These are phyloP conservation scores for Microtus pennsylvanicus DNA, from an alignment of 2,113 vertebrate genomes.

Conservation along the genomic window DNA sequence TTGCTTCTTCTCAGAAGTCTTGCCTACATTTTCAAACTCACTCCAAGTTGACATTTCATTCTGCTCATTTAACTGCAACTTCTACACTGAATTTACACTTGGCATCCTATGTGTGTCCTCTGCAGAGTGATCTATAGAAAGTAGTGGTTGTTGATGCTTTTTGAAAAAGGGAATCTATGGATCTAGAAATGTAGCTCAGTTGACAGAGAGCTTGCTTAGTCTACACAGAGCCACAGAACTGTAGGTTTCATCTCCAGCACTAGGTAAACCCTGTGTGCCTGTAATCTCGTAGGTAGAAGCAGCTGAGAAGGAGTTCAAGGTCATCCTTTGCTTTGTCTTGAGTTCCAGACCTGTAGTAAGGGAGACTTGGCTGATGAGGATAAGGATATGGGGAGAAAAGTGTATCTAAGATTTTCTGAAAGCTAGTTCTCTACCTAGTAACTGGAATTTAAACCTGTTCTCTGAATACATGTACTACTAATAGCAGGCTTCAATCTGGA, in stretches of 20 bases:
- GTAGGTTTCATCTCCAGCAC: background rate
- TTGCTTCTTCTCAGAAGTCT: background rate
- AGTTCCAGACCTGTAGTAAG: background rate
- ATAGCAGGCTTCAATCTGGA: background rate
- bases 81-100: background rate
- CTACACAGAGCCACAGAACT: background rate
- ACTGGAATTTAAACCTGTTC: background rate
- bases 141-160: background rate
- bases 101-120: background rate
- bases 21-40: constrained; percentile 2
- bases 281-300: background rate
- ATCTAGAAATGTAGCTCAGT: background rate
- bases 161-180: background rate
- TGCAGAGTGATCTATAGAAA: background rate
- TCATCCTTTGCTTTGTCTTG: background rate
- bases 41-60: background rate
- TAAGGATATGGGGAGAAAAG: background rate
- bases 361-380: background rate
- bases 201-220: background rate
- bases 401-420: background rate
- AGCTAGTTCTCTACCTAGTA: background rate
- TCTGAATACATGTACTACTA: background rate
- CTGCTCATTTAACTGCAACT: constrained; percentile 11
- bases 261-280: background rate
- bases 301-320: background rate